These are phyloP conservation scores for Drosophila flavopinicola DNA, from an alignment of 2,888 invertebrate genomes.

Conservation along the genomic window DNA sequence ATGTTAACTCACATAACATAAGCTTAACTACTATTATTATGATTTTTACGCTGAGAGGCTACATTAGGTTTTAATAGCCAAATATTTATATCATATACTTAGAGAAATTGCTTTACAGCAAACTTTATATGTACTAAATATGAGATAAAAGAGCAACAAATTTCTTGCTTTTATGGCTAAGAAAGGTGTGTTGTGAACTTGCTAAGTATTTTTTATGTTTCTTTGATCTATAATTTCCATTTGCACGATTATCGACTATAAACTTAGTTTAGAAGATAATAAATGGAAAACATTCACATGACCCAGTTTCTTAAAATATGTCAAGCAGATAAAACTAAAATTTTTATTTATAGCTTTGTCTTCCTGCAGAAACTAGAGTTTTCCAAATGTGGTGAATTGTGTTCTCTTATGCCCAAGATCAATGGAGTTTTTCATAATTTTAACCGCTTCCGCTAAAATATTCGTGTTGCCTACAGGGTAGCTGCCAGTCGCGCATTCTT, in stretches of 20 bases:
- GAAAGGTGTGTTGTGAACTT: too few species aligned
- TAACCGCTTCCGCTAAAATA: too few species aligned
- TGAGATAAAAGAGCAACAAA: not conserved
- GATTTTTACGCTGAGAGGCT: not conserved
- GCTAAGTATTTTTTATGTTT: not conserved
- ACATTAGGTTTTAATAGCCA: too few species aligned
- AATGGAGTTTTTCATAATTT: too few species aligned
- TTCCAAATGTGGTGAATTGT: too few species aligned
- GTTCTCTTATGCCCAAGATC: too few species aligned
- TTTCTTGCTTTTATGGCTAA: not conserved
- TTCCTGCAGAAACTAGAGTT: too few species aligned
- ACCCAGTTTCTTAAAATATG: too few species aligned
- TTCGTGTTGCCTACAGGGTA: not conserved
- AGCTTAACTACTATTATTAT: not conserved
- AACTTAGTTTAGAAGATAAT: not conserved
- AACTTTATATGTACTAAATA: not conserved
- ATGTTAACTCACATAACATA: constrained; percentile 3
- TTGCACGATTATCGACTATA: not conserved
- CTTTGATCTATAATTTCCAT: not conserved
- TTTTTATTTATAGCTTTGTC: too few species aligned
- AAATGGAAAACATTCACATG: not conserved
- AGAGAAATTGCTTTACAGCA: not conserved
- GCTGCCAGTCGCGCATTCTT: not conserved
- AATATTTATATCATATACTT: not conserved
- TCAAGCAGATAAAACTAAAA: too few species aligned